Evolutionary conservation across 2,797 vertebrate genomes (phyloP), one percentile per base, ranked within the genome.

Genomic region (Gymnopithys bicolor): DNA sequence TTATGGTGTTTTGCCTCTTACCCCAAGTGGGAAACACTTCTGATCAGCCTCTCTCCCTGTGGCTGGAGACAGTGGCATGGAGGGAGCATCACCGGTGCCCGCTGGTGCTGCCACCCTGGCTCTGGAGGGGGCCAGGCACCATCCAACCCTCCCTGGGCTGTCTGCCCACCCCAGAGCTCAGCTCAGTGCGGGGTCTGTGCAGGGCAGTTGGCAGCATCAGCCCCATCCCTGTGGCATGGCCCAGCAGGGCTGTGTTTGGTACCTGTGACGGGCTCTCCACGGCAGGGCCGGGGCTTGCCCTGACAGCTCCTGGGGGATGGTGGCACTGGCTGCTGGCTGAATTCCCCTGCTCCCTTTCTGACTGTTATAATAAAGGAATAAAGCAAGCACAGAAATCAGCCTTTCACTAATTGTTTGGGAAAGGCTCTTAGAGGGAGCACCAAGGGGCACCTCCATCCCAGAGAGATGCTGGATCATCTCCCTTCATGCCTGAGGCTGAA

Each of bases 111-210:
- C 95, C 79, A 30, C 70, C 48, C 49, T 91, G 82, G 67, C 52
- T 89, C 66, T 69, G 84, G 84, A 87, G 64, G 77, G 69, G 93
- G 30, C 43, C 45, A 18, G 32, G 67, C 84, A 89, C 35, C 87
- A 87, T 77, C 89, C 70, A 77, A 5, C 86, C 93, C 19, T 67
- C 79, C 83, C 93, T 90, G 91, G 93, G 92, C 62, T 95, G 77
- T 97, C 96, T 97, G 93, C 80, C 96, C 94, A 96, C 89, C 91
- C 84, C 33, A 23, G 91, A 95, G 70, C 89, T 52, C 11, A 81
- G 91, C 75, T 60, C 84, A 92, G 78, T 30, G 84, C 68, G 35
- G 90, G 35, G 46, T 92, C 95, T 94, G 83, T 53, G 13, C 39
- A 68, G 66, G 66, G 70, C 64, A 53, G 75, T 90, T 97, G 96